A percentile compares a stretch with the other conserved stretches of the same genome.
Evolutionary conservation across 1,140 invertebrate species (phyloP).

Genomic region (Diachasmimorpha longicaudata): DNA sequence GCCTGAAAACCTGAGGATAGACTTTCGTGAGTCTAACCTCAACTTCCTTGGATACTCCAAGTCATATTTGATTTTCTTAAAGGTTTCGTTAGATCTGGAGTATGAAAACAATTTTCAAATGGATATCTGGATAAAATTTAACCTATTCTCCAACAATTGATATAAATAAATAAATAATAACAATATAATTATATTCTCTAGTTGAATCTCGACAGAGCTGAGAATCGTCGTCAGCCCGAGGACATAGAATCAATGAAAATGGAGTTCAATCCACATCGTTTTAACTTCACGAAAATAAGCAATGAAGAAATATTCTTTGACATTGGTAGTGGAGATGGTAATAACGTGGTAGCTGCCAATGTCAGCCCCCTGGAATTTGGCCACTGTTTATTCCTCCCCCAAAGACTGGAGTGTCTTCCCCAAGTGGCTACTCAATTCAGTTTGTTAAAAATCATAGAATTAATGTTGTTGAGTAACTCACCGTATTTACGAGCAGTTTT

Average conservation of each 20-base stretch:
- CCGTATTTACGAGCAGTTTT: slow-evolving; percentile 71
- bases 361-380: slow-evolving; percentile 74
- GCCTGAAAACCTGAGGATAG: no score
- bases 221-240: slow-evolving; percentile 68
- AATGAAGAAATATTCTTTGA: slow-evolving; percentile 67
- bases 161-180: no score
- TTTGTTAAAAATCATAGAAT: slow-evolving; percentile 58
- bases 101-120: no score
- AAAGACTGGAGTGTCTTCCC: slow-evolving; percentile 64
- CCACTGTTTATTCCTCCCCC: slow-evolving; percentile 72
- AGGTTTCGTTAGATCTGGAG: no score
- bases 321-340: slow-evolving; percentile 42
- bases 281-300: slow-evolving; percentile 74
- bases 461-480: slow-evolving; percentile 62
- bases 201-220: slow-evolving; percentile 71
- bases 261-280: slow-evolving; percentile 67
- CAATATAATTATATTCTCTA: no score
- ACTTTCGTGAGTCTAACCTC: no score
- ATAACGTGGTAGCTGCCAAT: slow-evolving; percentile 68
- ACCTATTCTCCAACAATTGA: no score
- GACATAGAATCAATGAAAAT: slow-evolving; percentile 65
- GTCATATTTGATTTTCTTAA: no score
- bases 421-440: slow-evolving; percentile 66
- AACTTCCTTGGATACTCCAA: no score
- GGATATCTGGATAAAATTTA: no score